These are phyloP conservation scores for Carcharodon carcharias DNA, from an alignment of 2,797 vertebrate genomes.

Conservation along the genomic window DNA sequence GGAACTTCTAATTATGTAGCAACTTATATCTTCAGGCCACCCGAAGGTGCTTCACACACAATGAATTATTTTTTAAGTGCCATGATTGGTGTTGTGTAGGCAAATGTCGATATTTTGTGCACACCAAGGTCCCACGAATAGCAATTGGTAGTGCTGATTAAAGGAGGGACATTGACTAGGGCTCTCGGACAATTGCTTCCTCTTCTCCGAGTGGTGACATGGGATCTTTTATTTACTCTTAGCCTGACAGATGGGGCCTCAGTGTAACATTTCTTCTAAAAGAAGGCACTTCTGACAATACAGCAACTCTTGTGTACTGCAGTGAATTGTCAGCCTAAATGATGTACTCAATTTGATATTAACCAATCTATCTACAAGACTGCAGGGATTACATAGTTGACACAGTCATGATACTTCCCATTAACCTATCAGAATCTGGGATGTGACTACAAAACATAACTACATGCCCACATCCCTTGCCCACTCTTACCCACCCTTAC, in stretches of 20 bases:
- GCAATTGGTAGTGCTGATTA: not conserved
- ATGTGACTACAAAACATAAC: no score
- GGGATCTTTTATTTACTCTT: not conserved
- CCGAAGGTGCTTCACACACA: not conserved
- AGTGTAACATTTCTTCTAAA: not conserved
- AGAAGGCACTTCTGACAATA: not conserved
- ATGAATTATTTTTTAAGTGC: not conserved
- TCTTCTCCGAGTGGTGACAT: not conserved
- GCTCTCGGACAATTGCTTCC: not conserved
- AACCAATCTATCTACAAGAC: no score
- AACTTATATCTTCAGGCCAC: not conserved
- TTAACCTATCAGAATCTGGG: no score
- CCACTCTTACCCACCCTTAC: no score
- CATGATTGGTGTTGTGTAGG: no score
- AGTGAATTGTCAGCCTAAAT: not conserved
- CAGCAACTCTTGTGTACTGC: not conserved
- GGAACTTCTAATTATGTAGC: no score
- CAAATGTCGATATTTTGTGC: not conserved
- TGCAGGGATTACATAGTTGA: no score
- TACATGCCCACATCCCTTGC: no score
- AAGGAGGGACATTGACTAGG: not conserved
- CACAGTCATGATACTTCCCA: no score
- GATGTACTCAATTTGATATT: not conserved
- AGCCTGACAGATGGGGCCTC: not conserved
- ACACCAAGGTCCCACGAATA: not conserved